Conservation (phyloP, 2,888 invertebrate genomes). For the Atrina japonica region DNA sequence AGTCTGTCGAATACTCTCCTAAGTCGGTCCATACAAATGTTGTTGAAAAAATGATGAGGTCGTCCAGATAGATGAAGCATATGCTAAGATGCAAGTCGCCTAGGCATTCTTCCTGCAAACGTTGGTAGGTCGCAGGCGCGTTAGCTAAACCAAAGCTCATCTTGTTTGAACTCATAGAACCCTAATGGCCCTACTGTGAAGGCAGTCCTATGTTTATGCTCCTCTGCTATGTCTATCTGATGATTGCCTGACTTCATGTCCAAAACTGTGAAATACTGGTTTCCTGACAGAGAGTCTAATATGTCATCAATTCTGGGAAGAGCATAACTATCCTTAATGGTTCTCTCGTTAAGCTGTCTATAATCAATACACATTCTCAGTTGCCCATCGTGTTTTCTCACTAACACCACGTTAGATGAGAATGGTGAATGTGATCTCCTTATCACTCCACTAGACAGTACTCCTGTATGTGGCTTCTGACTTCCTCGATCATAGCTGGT, state of each 20-base stretch:
- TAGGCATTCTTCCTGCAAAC: slow-evolving; percentile 2
- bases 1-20: slow-evolving; percentile 29
- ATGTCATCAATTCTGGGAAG: slow-evolving; percentile 17
- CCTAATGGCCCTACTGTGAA: slow-evolving; percentile 26
- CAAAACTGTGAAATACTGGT: slow-evolving; percentile 11
- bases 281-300: slow-evolving; percentile 1
- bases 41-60: no score
- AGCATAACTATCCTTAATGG: slow-evolving; percentile 20
- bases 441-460: slow-evolving; percentile 4
- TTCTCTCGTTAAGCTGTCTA: not conserved
- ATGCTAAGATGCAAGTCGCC: no score
- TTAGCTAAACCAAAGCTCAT: slow-evolving; percentile 14
- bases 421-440: slow-evolving; percentile 5
- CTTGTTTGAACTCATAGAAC: slow-evolving; percentile 22
- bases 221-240: slow-evolving; percentile 13
- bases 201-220: slow-evolving; percentile 15
- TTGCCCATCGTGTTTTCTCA: not conserved
- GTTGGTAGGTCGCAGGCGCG: not conserved
- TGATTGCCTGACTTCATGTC: slow-evolving; percentile 19
- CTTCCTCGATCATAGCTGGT: not conserved
- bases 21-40: slow-evolving; percentile 38
- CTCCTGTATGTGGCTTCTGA: slow-evolving; percentile 2
- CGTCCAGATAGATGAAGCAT: no score
- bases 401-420: not conserved
- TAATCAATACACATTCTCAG: slow-evolving; percentile 19